These are phyloP conservation scores for Gonocerus acuteangulatus DNA, from an alignment of 2,888 invertebrate species.

Conservation along the genomic window DNA sequence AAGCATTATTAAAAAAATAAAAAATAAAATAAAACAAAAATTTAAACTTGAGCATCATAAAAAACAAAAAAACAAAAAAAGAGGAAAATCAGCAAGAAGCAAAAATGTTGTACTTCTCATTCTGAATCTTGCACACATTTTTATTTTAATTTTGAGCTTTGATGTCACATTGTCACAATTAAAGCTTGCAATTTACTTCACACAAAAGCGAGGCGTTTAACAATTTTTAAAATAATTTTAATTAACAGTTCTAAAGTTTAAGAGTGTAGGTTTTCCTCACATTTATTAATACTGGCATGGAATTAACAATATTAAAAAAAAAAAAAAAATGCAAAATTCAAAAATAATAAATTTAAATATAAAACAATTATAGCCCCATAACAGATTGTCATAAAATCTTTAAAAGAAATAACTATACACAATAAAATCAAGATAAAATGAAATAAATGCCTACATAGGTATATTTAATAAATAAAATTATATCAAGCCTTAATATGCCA, in stretches of 20 bases:
- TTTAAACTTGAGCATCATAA: no score
- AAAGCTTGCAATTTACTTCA: constrained; percentile 24
- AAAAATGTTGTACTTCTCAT: constrained; percentile 12
- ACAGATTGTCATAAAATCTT: no score
- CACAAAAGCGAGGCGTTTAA: constrained; percentile 24
- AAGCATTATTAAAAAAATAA: no score
- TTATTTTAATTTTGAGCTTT: constrained; percentile 22
- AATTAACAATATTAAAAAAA: no score
- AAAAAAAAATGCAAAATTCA: constrained; percentile 17
- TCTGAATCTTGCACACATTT: constrained; percentile 18
- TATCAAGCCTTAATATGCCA: not conserved
- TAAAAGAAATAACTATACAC: not conserved
- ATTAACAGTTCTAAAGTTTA: constrained; percentile 6
- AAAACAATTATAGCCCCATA: no score
- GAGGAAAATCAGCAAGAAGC: constrained; percentile 11
- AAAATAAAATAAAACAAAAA: no score
- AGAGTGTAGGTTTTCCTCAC: not conserved
- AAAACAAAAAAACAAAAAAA: no score
- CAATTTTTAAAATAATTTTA: constrained; percentile 2
- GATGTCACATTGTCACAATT: constrained; percentile 25
- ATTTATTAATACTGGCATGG: constrained; percentile 3
- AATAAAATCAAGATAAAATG: not conserved
- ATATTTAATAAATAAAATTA: not conserved
- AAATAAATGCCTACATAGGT: no score
- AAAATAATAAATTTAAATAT: constrained; percentile 15